Percentiles rank a stretch among this genome's conserved stretches.
These are phyloP conservation scores for Thaumatotibia leucotreta DNA, from an alignment of 1,140 invertebrate species.

Conservation along the genomic window DNA sequence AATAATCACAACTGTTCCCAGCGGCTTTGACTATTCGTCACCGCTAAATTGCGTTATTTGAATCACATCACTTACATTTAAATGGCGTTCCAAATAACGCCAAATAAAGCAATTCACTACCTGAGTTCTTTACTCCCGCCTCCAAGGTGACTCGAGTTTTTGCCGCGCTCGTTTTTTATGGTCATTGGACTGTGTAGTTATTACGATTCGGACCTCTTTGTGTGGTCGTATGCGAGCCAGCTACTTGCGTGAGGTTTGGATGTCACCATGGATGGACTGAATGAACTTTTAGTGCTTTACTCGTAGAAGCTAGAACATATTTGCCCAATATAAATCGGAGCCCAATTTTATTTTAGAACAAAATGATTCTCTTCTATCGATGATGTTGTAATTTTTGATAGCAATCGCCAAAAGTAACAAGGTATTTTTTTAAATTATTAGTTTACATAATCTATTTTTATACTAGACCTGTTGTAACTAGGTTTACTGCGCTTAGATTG, in stretches of 20 bases:
- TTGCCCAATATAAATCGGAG: no score
- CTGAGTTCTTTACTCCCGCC: constrained; percentile 60
- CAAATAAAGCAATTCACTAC: constrained; percentile 71
- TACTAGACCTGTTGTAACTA: no score
- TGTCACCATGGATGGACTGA: not conserved
- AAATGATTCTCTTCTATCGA: no score
- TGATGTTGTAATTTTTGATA: no score
- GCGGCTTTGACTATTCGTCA: constrained; percentile 16
- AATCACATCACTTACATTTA: constrained; percentile 40
- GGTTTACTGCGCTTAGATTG: no score
- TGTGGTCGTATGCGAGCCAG: constrained; percentile 36
- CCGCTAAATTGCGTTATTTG: constrained; percentile 29
- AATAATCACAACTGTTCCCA: not conserved
- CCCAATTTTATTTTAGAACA: no score
- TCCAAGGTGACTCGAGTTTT: constrained; percentile 70
- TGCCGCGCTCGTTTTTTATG: constrained; percentile 53
- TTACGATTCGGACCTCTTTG: constrained; percentile 57
- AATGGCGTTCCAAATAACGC: constrained; percentile 38
- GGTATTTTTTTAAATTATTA: no score
- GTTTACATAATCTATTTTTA: no score
- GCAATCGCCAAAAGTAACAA: no score
- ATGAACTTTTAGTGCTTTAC: no score
- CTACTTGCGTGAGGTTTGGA: not conserved
- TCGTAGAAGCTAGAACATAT: no score
- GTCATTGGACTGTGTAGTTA: constrained; percentile 38